A percentile compares a stretch with the other conserved stretches of the same genome.
Conservation (phyloP, 2,113 vertebrate genomes). For the Brachyistius frenatus region DNA sequence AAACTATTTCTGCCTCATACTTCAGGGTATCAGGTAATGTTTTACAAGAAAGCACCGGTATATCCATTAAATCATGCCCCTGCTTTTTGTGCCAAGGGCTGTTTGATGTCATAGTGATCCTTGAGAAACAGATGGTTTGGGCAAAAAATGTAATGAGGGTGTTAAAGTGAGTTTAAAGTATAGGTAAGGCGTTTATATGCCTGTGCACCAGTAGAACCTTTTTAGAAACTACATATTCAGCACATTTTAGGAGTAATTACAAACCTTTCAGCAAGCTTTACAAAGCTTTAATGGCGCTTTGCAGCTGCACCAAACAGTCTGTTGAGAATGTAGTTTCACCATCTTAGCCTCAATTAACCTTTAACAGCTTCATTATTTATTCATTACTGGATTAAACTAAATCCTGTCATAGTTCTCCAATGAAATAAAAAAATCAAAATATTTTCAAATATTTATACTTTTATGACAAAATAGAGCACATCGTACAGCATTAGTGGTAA, state of each 20-base stretch:
- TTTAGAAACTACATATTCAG: background rate
- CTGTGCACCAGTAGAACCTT: slow-evolving; percentile 1
- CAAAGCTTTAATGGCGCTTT: slow-evolving; percentile 18
- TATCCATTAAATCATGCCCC: background rate
- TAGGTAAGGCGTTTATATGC: slow-evolving; percentile 18
- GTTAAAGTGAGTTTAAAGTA: slow-evolving; percentile 7
- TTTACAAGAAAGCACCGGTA: background rate
- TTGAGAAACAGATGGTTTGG: slow-evolving; percentile 17
- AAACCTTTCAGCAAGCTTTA: slow-evolving; percentile 24
- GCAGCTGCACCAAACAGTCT: slow-evolving; percentile 13
- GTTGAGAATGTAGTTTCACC: background rate
- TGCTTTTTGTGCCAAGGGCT: background rate
- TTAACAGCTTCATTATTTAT: slow-evolving; percentile 33
- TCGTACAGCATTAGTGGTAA: slow-evolving; percentile 67
- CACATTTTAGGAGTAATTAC: slow-evolving; percentile 23
- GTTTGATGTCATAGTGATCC: slow-evolving; percentile 3
- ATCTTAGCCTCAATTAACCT: slow-evolving; percentile 33
- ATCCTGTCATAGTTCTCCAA: slow-evolving; percentile 8
- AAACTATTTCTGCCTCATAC: slow-evolving; percentile 15
- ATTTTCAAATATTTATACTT: slow-evolving; percentile 59
- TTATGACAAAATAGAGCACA: slow-evolving; percentile 79
- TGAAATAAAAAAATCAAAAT: slow-evolving; percentile 27
- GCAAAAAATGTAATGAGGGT: background rate
- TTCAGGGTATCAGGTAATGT: slow-evolving; percentile 14
- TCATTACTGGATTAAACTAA: slow-evolving; percentile 14